Evolutionary conservation across 2,888 invertebrate genomes (phyloP), one percentile per base, ranked within the genome.

Genomic region (Metacarcinus magister): DNA sequence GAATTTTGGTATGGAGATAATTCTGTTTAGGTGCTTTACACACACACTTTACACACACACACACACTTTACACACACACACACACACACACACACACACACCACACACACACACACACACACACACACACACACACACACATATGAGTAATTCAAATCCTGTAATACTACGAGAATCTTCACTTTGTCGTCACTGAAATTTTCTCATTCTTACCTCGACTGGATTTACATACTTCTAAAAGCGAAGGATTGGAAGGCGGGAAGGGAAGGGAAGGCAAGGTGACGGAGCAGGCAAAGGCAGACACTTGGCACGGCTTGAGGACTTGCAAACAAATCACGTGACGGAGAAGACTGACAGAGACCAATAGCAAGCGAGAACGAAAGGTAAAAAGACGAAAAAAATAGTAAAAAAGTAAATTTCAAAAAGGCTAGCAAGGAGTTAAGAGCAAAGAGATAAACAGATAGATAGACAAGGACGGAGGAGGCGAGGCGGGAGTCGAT

Each of bases 221-320:
- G 28, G 82, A 82, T 82, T 82, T 82, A 32, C 82, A 82, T 82
- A 82, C 82, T 82, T 32, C 23, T 82, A 8, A 82, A 32, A 82
- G 82, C 82, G 82, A 82, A 28, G 82, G 28, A 82, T 82, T 32
- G 82, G 13, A 48, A 7, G 54, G 54, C n/a, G n/a, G 16, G 82
- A 10, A 32, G 82, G 82, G 13, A 48, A 67, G n/a, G 16, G 82
- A 10, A 32, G 82, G 82, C 32, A 82, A 28, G 8, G 32, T 82
- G 82, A 82, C 82, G 82, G 82, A 28, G 13, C 82, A 82, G 82
- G 10, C 32, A 82, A 32, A 82, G 82, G 10, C 32, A 82, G 82
- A 16, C 82, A 16, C 82, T 82, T 82, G 82, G 13, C 82, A 32
- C 10, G 32, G 82, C 82, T 32, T 82, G 67, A 32, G 82, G 82